phyloP scores from a whole-genome alignment of 2,888 invertebrate genomes.

The Ormyrus nitidulus region DNA sequence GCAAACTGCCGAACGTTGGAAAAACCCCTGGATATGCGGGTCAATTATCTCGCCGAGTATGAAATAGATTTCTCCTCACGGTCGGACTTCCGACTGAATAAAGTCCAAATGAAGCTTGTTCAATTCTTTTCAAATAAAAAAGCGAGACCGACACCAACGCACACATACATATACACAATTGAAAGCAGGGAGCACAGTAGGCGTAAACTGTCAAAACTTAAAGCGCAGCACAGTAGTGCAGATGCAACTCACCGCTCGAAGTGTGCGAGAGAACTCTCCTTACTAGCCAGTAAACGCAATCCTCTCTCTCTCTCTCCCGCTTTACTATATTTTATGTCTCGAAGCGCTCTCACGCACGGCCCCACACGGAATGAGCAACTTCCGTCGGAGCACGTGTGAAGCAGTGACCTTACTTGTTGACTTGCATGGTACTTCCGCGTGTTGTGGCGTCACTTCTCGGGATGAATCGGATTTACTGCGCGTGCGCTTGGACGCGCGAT shows the following conservation, averaged over 20 bases:
- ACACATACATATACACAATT: slow-evolving; percentile 13
- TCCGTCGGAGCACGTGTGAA: slow-evolving; percentile 45
- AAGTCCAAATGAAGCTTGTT: neutral
- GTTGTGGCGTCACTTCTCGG: neutral
- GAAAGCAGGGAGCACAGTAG: slow-evolving; percentile 15
- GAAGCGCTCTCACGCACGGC: slow-evolving; percentile 51
- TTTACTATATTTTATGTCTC: slow-evolving; percentile 14
- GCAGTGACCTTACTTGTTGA: slow-evolving; percentile 30
- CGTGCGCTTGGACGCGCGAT: slow-evolving; percentile 4
- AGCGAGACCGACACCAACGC: slow-evolving; percentile 6
- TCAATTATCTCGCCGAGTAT: no score
- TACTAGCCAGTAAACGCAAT: neutral
- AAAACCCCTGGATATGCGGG: neutral
- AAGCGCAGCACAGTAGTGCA: slow-evolving; percentile 37
- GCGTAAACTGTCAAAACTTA: neutral
- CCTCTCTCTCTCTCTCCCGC: slow-evolving; percentile 12
- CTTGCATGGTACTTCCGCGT: slow-evolving; percentile 38
- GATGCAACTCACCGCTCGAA: slow-evolving; percentile 43
- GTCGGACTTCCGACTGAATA: neutral
- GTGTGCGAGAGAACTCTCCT: slow-evolving; percentile 3
- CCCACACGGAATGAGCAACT: slow-evolving; percentile 54
- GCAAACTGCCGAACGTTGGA: neutral
- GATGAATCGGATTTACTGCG: slow-evolving; percentile 22
- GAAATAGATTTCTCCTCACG: neutral
- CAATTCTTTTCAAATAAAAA: neutral